These are phyloP conservation scores for Antechinus flavipes DNA, from an alignment of 2,113 vertebrate species.

Conservation along the genomic window DNA sequence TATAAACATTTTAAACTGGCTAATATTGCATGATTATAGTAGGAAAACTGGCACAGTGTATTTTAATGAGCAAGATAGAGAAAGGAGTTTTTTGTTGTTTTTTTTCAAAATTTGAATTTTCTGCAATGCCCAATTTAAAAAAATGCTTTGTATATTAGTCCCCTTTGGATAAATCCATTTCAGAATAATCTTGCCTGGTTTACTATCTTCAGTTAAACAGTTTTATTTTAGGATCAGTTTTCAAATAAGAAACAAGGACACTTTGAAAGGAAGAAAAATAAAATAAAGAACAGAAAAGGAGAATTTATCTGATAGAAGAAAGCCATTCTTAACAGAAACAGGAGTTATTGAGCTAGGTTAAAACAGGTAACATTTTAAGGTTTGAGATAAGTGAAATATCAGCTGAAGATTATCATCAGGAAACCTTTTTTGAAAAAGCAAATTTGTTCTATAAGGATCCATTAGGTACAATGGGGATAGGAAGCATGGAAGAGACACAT, in stretches of 20 bases:
- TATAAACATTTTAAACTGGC: constrained; percentile 38
- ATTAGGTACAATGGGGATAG: constrained; percentile 13
- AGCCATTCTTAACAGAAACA: constrained; percentile 40
- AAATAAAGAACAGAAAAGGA: background rate
- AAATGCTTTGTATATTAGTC: constrained; percentile 53
- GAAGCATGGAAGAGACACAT: background rate
- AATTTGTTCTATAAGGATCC: constrained; percentile 21
- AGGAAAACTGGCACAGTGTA: constrained; percentile 2
- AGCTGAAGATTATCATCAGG: constrained; percentile 61
- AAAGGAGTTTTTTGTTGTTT: constrained; percentile 41
- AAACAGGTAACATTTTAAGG: constrained; percentile 70
- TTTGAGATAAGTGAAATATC: constrained; percentile 62
- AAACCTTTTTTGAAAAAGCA: constrained; percentile 64
- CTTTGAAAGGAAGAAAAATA: constrained; percentile 48
- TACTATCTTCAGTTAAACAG: constrained; percentile 47
- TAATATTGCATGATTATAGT: background rate
- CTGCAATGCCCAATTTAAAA: constrained; percentile 21
- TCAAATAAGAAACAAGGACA: constrained; percentile 21
- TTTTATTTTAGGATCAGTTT: constrained; percentile 54
- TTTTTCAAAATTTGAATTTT: constrained; percentile 54
- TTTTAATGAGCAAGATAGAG: constrained; percentile 27
- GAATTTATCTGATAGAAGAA: constrained; percentile 46
- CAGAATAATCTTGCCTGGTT: constrained; percentile 40
- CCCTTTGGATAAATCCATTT: constrained; percentile 17
- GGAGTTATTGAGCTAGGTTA: constrained; percentile 16